phyloP scores from a whole-genome alignment of 2,113 vertebrate species.

The Daubentonia madagascariensis region DNA sequence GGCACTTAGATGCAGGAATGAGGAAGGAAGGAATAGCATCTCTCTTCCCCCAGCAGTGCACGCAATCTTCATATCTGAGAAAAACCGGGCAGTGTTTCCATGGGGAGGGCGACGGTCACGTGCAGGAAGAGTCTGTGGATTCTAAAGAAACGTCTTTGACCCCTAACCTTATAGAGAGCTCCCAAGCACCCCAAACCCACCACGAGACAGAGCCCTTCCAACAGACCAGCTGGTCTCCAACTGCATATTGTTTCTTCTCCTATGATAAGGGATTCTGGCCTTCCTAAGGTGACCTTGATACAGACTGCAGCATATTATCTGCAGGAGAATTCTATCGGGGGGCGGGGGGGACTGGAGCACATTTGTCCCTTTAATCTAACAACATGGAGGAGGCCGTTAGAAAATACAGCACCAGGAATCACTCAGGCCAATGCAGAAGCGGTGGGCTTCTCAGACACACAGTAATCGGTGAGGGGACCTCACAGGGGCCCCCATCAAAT shows the following conservation, averaged over 20 bases:
- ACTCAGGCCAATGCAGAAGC: background rate
- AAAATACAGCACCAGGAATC: background rate
- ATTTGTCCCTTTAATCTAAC: background rate
- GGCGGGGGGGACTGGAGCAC: background rate
- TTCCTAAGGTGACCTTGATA: background rate
- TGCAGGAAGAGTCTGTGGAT: background rate
- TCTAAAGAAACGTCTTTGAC: background rate
- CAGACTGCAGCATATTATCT: background rate
- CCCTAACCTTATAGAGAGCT: too few relatives aligned
- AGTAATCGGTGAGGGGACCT: background rate
- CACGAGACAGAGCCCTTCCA: background rate
- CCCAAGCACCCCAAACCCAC: too few relatives aligned
- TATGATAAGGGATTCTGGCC: too few relatives aligned
- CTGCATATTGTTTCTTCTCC: background rate
- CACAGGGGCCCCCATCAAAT: background rate
- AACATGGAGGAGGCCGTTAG: background rate
- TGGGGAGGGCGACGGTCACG: fast-evolving
- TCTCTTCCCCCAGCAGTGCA: background rate
- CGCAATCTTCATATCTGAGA: too few relatives aligned
- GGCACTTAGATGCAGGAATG: too few relatives aligned
- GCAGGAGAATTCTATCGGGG: background rate
- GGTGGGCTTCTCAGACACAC: background rate
- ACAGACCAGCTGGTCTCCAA: background rate
- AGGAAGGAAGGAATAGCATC: background rate
- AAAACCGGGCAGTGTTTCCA: background rate